phyloP scores from a whole-genome alignment of 2,888 invertebrate genomes.

The Drosophila phalerata region DNA sequence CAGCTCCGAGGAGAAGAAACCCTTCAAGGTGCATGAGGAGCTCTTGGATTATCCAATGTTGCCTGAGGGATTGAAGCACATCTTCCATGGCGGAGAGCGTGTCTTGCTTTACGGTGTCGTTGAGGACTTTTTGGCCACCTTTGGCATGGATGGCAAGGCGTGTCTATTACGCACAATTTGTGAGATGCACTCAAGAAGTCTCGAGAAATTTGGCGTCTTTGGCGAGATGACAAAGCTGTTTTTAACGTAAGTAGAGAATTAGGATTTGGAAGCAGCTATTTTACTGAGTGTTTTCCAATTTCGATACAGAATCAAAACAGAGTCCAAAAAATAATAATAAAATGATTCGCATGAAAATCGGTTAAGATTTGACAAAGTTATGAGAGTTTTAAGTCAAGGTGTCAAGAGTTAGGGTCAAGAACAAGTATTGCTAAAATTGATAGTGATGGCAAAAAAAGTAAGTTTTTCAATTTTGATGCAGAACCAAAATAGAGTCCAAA shows the following conservation, averaged over 20 bases:
- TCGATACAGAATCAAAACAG: no score
- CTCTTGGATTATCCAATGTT: constrained; percentile 81
- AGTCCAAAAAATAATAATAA: no score
- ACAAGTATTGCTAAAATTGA: no score
- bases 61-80: constrained; percentile 86
- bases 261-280: not conserved
- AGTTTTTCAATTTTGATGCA: no score
- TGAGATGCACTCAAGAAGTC: constrained; percentile 92
- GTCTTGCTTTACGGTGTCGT: constrained; percentile 92
- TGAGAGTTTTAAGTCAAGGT: no score
- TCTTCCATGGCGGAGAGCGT: constrained; percentile 92
- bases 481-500: no score
- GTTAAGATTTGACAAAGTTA: no score
- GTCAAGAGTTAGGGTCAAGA: no score
- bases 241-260: constrained; percentile 89
- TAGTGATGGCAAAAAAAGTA: no score
- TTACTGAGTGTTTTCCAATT: not conserved
- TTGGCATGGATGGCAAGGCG: constrained; percentile 93
- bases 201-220: constrained; percentile 91
- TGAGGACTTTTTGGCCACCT: constrained; percentile 92
- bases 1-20: constrained; percentile 32
- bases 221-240: constrained; percentile 94
- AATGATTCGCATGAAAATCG: no score
- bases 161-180: constrained; percentile 94
- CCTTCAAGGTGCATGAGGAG: constrained; percentile 66